phyloP scores from a whole-genome alignment of 1,140 invertebrate species.

The Charaxes varanes region DNA sequence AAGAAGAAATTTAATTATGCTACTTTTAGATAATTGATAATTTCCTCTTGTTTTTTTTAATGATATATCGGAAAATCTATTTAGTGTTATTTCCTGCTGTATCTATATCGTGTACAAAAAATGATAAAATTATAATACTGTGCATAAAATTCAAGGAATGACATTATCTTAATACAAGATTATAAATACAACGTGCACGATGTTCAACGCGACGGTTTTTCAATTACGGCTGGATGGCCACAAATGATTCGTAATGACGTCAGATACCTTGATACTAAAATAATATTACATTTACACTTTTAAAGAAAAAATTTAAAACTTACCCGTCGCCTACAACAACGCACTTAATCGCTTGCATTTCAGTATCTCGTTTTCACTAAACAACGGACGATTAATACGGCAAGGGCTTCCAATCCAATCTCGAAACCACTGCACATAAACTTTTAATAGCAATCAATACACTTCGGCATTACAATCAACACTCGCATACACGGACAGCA shows the following conservation, averaged over 20 bases:
- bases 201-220: conserved; percentile 20
- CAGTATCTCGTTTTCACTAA: conserved; percentile 43
- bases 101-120: too few relatives aligned
- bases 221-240: conserved; percentile 27
- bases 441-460: conserved; percentile 47
- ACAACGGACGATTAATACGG: conserved; percentile 47
- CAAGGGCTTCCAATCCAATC: conserved; percentile 39
- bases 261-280: conserved; percentile 38
- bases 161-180: too few relatives aligned
- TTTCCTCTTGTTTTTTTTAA: too few relatives aligned
- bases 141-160: too few relatives aligned
- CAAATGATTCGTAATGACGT: conserved; percentile 48
- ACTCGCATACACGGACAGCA: conserved; percentile 38
- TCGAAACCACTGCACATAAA: conserved; percentile 50
- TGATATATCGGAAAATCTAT: too few relatives aligned
- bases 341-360: conserved; percentile 96
- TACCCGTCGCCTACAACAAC: conserved; percentile 96
- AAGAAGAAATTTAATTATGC: too few relatives aligned
- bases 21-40: too few relatives aligned
- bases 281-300: conserved; percentile 20
- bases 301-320: conserved; percentile 55
- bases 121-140: too few relatives aligned
- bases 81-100: too few relatives aligned
- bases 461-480: conserved; percentile 48
- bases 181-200: conserved; percentile 4